Base-by-base conservation (phyloP, 2,888 invertebrate species). In the Pemphredon lugubris region DNA sequence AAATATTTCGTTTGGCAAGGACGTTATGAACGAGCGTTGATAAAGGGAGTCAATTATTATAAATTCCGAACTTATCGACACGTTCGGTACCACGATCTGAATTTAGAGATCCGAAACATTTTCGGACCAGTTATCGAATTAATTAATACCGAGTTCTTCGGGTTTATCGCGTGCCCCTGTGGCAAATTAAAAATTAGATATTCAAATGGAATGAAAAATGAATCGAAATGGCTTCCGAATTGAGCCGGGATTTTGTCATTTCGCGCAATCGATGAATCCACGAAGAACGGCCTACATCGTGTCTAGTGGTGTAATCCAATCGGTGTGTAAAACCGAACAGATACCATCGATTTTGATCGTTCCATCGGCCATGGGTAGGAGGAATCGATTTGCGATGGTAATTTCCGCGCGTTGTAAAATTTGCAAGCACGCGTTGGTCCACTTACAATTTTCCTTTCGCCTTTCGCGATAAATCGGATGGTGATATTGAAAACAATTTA, bases 311-410 rank as follows among this genome's bases (percentile, higher is more conserved):
- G 7, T 7, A 42, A 32, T 16, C 20, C 34, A 42, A 34, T 44
- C 21, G 21, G 39, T 48, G 34, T 20, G 40, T 26, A 55, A 55
- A 50, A 13, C 32, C 32, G 47, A 2, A 1, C 26, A 18, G 45
- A 48, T 21, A 50, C 39, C 26, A 30, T 21, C 44, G 51, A 58
- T 50, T 65, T 45, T 44, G 11, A 58, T 58, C n/a, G 50, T 4
- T 13, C 7, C n/a, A 9, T 18, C 26, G 34, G 7, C 1, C 14
- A 5, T 14, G 11, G 20, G 21, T 50, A 37, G 47, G 53, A 37
- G 42, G 32, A 53, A 57, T 58, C 69, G 60, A 75, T 73, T 67
- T 67, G 70, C 66, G 73, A 73, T 73, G 70, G 66, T 73, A 73
- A 75, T 75, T 58, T 32, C 18, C 6, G 13, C 18, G 26, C 7